These are phyloP conservation scores for Acrocephalus kingi DNA, from an alignment of 2,113 vertebrate species.

Conservation along the genomic window DNA sequence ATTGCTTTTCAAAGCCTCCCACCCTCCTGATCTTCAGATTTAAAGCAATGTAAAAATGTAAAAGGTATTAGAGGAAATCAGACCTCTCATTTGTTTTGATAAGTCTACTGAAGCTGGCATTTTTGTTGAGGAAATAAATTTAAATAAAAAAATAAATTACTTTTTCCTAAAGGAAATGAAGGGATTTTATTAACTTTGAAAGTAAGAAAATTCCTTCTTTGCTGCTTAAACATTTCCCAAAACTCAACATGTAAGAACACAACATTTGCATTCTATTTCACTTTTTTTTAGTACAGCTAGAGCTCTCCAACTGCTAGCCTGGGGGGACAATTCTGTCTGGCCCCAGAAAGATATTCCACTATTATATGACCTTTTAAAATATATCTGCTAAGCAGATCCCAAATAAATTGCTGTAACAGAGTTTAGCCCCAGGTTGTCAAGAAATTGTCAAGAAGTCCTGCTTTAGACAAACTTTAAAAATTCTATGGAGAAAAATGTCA, in stretches of 20 bases:
- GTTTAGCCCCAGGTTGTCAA: conserved; percentile 18
- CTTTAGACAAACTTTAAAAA: conserved; percentile 40
- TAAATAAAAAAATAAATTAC: neutral
- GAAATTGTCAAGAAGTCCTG: conserved; percentile 50
- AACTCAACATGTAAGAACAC: conserved; percentile 20
- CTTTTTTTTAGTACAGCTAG: conserved; percentile 2
- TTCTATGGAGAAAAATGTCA: conserved; percentile 37
- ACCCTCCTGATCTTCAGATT: neutral
- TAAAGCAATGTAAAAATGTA: neutral
- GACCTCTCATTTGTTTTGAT: neutral
- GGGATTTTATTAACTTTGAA: neutral
- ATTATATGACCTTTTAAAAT: conserved; percentile 68
- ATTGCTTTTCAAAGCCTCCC: neutral
- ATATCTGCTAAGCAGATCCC: conserved; percentile 53
- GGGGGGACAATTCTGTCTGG: conserved; percentile 49
- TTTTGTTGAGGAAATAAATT: neutral
- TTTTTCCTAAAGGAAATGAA: neutral
- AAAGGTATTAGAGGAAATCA: neutral
- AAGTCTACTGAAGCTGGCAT: neutral
- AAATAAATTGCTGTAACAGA: conserved; percentile 58
- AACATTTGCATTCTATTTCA: conserved; percentile 33
- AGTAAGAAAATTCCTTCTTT: conserved; percentile 5
- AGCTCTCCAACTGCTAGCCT: conserved; percentile 52
- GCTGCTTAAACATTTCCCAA: conserved; percentile 16
- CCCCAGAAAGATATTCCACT: conserved; percentile 55